Evolutionary conservation across 1,140 invertebrate genomes (phyloP), one percentile per base, ranked within the genome.

Genomic region (Apis laboriosa): DNA sequence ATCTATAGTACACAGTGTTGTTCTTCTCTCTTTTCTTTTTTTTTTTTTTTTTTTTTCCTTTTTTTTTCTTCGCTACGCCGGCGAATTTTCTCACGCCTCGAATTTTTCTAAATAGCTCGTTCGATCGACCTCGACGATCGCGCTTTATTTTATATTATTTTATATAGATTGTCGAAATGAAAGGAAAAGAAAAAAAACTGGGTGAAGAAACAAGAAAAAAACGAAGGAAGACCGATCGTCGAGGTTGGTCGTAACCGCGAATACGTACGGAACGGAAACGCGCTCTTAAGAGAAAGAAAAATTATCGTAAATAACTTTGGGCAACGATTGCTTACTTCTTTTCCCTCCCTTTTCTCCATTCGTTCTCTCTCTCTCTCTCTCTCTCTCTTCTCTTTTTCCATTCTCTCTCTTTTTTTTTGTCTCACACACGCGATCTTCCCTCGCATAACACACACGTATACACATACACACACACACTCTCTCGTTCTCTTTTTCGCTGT

Each of bases 1-100:
- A 91, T 91, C 90, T 91, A 91, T 88, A 90, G 79, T 88, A 78
- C 78, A 78, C 74, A 43, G 75, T 61, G 61, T 84, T 86, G 19
- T 72, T 64, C 28, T 28, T 11, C 43, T 19, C 24, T 53, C 21
- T 21, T 34, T 56, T 19, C 28, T n/a, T 81, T 55, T 17, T 7
- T 43, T 43, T 7, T 43, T 43, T 43, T 43, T 43, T 43, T 84
- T 86, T 34, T 72, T 64, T 17, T 17, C 12, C 43, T 13, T 21
- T 53, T 21, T 21, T 34, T 56, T 19, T 21, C n/a, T 53, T 49
- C 53, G 49, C 56, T n/a, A 51, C 21, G 15, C n/a, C 19, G 34
- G 17, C 61, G n/a, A 24, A 24, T 24, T 61, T 63, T 58, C 12
- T 43, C 53, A 34, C 51, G 60, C 24, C 17, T 34, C 19, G 21